Base-by-base conservation (phyloP, 2,113 vertebrate species). In the Lepisosteus oculatus region DNA sequence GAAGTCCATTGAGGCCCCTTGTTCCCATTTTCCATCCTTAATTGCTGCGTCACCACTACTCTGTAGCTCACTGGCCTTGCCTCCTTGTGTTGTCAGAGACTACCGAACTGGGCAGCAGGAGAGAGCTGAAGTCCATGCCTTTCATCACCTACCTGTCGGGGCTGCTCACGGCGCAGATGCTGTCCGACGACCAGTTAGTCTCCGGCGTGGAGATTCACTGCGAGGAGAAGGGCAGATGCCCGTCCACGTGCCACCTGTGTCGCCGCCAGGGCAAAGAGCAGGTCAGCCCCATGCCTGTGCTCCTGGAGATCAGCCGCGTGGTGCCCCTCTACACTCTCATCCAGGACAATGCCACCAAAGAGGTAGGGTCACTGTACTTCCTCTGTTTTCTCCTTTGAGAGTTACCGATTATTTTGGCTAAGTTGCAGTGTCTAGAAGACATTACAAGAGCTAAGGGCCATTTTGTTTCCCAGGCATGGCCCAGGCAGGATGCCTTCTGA, bases 71-170 rank as follows among this genome's bases (percentile, higher is more conserved):
- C 9, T 9, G 9, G 5, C 47, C 47, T 51, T 59, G 2, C 57
- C n/a, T 15, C 17, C 51, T 43, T 51, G 8, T 74, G 67, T 63
- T 70, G 15, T 64, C 87, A 99, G 97, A 98, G 88, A 95, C 93
- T 41, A 98, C 97, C 0, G 97, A 98, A 73, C 90, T 97, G 65
- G 95, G 93, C 2, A 95, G 95, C 85, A 95, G 95, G 76, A 93
- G 96, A 76, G 97, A 98, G 66, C 85, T 98, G 79, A 97, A 96
- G 79, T 96, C 97, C 51, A 90, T 98, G 83, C 94, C 96, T 14
- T 98, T 99, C 90, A 98, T 99, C 92, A 97, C 93, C 72, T 99
- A 97, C 84, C 93, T 99, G 82, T 95, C 94, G 0, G 95, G 95
- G 2, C 86, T 99, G 77, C 90, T 97, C 87, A 95, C 95, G 0